These are phyloP conservation scores for Macrobrachium nipponense DNA, from an alignment of 1,140 invertebrate genomes.

Conservation along the genomic window DNA sequence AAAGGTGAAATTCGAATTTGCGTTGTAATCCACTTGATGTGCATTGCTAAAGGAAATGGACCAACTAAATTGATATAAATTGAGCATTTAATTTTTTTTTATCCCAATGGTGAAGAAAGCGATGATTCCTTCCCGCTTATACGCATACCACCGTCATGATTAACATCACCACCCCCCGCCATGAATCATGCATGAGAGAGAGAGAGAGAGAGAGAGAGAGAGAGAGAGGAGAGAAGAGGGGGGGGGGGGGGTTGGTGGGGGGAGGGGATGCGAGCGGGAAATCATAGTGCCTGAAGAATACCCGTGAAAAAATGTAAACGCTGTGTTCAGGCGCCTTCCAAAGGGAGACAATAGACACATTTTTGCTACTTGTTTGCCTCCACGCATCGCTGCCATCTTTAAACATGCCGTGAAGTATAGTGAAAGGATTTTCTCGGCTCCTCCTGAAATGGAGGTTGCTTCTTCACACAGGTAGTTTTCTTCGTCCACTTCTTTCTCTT, in stretches of 20 bases:
- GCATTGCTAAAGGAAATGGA: too few species aligned
- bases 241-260: background rate
- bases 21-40: too few species aligned
- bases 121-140: background rate
- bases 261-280: background rate
- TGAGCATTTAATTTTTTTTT: too few species aligned
- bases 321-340: background rate
- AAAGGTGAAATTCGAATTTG: too few species aligned
- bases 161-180: too few species aligned
- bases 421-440: too few species aligned
- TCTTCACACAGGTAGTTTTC: too few species aligned
- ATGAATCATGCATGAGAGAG: background rate
- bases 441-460: too few species aligned
- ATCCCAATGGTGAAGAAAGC: background rate
- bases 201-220: background rate
- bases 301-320: background rate
- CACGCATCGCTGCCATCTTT: background rate
- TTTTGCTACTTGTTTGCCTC: background rate
- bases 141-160: too few species aligned
- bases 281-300: background rate
- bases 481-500: too few species aligned
- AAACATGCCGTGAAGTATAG: too few species aligned
- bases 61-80: too few species aligned
- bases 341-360: background rate
- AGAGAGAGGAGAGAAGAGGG: background rate